Base-by-base conservation (phyloP, 37 sponge, comb jelly and placozoan genomes). In the Cladorhizidae sp. region DNA sequence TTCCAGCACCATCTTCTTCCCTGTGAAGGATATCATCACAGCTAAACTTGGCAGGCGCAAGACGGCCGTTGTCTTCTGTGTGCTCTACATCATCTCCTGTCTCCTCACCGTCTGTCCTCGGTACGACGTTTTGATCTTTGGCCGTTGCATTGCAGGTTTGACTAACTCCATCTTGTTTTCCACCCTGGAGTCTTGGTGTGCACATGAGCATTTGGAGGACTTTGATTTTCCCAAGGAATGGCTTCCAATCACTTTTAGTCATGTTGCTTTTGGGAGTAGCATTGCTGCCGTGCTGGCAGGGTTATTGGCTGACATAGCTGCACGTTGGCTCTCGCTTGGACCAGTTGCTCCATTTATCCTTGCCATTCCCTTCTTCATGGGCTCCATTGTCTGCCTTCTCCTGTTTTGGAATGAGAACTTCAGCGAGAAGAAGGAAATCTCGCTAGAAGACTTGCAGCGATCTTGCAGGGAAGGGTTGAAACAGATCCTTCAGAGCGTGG, bases 211-310 rank as follows among this genome's bases (percentile, higher is more conserved):
- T 56, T 42, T 73, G 14, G 63, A 93, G 45, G 77, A 68, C 20
- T 69, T 73, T 67, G 94, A 93, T 49, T 93, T 89, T 73, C 94
- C 94, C 7, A 82, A 82, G 72, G 94, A 93, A 50, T 93, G 94
- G 94, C 69, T 89, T 14, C 67, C 80, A 22, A 78, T 89, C 49
- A 93, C 94, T 0, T 93, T 93, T 63, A 67, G 79, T 39, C 82
- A 80, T 36, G 78, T 84, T 39, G 70, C 94, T 0, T 78, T 93
- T 40, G 90, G 82, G 18, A 93, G 84, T 56, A 85, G 94, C 41
- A 70, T 89, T n/a, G 77, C 82, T 0, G 94, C 90, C 32, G 80
- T 93, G 0, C 51, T 68, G 51, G 94, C 94, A 2, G 94, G 94
- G 3, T 75, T 93, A 0, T 22, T 89, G 23, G 83, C 94, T 20